Base-by-base conservation (phyloP, 2,888 invertebrate species). In the Lepidochrysops patricia region DNA sequence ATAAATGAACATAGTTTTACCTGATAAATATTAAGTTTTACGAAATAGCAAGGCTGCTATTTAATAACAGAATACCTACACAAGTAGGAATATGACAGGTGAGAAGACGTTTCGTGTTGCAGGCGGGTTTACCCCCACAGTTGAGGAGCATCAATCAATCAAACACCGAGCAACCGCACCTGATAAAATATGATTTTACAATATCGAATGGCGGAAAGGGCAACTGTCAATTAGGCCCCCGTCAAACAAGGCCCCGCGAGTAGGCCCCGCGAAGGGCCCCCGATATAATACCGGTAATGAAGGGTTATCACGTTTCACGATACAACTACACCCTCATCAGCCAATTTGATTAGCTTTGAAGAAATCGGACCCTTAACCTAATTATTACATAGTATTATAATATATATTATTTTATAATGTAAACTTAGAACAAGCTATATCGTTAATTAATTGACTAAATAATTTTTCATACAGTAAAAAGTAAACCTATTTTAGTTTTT, bases 211-310 rank as follows among this genome's bases (percentile, higher is more conserved):
- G 60, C 64, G 52, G 43, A 63, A 61, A 64, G 65, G 62, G 66
- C 63, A 61, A 60, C 61, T 62, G 63, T 66, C 66, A 62, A 62
- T 63, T 61, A 61, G 61, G 61, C 43, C 52, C 60, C 60, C 61
- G 62, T 61, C 60, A 57, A 60, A 49, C 54, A 61, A 49, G 54
- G 57, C 58, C 58, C 13, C 37, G 37, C 37, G 49, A 62, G 9
- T 12, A 29, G 58, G 61, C 65, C 57, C 58, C 29, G 58, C 57
- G 58, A 62, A 57, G 61, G 19, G 23, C 57, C 65, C 64, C 62
- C 57, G 68, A 70, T 71, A 70, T 68, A 71, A 70, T 68, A 70
- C 63, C 62, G 57, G 61, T 74, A 75, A 77, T 75, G 66, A 74
- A 67, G 68, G 75, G 71, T 70, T 73, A 72, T 71, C 70, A 66